A percentile compares a stretch with the other conserved stretches of the same genome.
phyloP scores from a whole-genome alignment of 2,113 vertebrate species.

The Pitta sordida region DNA sequence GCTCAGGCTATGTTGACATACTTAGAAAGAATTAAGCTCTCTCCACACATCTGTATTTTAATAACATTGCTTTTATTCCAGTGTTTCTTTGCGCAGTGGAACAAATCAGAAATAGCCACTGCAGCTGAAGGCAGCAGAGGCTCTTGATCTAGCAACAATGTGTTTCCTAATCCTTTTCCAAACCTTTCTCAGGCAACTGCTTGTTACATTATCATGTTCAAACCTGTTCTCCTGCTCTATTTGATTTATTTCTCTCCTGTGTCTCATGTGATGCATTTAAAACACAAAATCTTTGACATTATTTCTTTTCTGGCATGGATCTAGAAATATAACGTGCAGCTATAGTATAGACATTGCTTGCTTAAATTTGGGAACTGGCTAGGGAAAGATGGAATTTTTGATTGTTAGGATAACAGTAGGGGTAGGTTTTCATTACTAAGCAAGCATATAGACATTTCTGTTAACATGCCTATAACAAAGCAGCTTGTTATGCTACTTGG shows the following conservation, averaged over 20 bases:
- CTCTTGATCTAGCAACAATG: background rate
- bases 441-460: background rate
- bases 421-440: background rate
- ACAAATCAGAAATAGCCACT: conserved; percentile 13
- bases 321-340: background rate
- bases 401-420: background rate
- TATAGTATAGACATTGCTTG: background rate
- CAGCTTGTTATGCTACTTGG: background rate
- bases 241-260: background rate
- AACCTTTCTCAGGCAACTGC: background rate
- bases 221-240: background rate
- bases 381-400: background rate
- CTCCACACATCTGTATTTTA: conserved; percentile 30
- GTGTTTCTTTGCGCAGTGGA: background rate
- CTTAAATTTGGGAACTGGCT: background rate
- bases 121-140: background rate
- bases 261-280: background rate
- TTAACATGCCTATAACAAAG: background rate
- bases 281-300: background rate
- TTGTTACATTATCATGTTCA: background rate
- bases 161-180: background rate
- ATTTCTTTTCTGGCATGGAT: background rate
- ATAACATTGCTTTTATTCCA: background rate
- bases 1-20: background rate
- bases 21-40: background rate